phyloP scores from a whole-genome alignment of 2,113 vertebrate genomes.

The Gadus macrocephalus region DNA sequence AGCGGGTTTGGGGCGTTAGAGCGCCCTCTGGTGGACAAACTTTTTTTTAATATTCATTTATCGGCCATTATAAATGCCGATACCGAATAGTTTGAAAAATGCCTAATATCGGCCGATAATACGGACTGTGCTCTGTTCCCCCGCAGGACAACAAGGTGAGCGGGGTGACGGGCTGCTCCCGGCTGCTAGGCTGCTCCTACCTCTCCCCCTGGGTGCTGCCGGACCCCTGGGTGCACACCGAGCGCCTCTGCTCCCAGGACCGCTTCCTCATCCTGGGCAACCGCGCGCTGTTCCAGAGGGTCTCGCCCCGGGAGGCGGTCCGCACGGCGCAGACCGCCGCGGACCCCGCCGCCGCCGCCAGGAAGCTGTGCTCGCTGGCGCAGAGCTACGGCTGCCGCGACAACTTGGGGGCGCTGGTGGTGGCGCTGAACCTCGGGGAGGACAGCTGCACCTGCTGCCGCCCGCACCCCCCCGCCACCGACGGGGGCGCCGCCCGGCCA shows the following conservation, averaged over 20 bases:
- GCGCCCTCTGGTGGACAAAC: too few relatives aligned
- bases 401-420: conserved; percentile 87
- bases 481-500: background rate
- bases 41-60: too few relatives aligned
- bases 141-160: conserved; percentile 96
- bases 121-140: too few relatives aligned
- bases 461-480: conserved; percentile 39
- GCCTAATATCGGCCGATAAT: too few relatives aligned
- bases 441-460: conserved; percentile 87
- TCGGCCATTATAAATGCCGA: too few relatives aligned
- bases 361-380: conserved; percentile 91
- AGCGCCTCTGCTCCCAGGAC: conserved; percentile 84
- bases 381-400: conserved; percentile 95
- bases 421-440: conserved; percentile 81
- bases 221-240: conserved; percentile 83
- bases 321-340: conserved; percentile 79
- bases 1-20: too few relatives aligned
- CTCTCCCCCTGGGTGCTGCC: conserved; percentile 91
- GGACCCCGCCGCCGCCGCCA: conserved; percentile 85
- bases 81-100: too few relatives aligned
- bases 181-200: conserved; percentile 92
- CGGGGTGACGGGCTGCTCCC: conserved; percentile 94
- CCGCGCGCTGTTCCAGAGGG: conserved; percentile 85
- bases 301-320: conserved; percentile 85
- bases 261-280: conserved; percentile 92